A percentile compares a stretch with the other conserved stretches of the same genome.
Conservation (phyloP, 2,888 invertebrate genomes). For the Tubiluchus corallicola region DNA sequence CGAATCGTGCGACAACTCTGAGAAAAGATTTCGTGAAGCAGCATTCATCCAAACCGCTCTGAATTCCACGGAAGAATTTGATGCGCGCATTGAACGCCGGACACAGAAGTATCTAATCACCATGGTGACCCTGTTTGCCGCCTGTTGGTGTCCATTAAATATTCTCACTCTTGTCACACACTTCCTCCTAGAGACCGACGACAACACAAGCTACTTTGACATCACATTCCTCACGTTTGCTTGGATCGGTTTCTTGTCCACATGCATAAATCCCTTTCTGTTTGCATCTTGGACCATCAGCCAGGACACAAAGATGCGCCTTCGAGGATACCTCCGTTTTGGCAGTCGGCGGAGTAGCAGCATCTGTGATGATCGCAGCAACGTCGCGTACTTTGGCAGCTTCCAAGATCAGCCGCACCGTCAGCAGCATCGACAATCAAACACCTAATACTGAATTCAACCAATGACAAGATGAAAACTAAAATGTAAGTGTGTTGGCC, state of each 20-base stretch:
- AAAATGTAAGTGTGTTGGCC: too few species aligned
- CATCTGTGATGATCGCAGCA: too few species aligned
- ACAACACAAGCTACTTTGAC: constrained; percentile 45
- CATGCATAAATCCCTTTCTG: constrained; percentile 43
- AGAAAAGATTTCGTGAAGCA: background rate
- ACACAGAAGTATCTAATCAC: constrained; percentile 45
- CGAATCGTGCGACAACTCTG: constrained; percentile 2
- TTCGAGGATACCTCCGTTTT: too few species aligned
- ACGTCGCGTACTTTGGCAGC: too few species aligned
- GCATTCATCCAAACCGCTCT: background rate
- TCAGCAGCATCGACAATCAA: too few species aligned
- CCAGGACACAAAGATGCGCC: too few species aligned
- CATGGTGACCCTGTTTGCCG: constrained; percentile 45
- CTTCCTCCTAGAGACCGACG: constrained; percentile 45
- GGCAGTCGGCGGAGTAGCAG: too few species aligned
- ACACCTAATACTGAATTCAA: too few species aligned
- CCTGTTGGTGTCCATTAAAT: constrained; percentile 47
- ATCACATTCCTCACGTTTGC: constrained; percentile 46
- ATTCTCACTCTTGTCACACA: constrained; percentile 40
- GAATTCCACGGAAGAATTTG: constrained; percentile 26
- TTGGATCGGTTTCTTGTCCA: constrained; percentile 49
- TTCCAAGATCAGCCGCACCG: too few species aligned
- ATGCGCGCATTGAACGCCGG: constrained; percentile 38
- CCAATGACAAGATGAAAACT: too few species aligned
- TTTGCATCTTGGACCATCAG: constrained; percentile 43